phyloP scores from a whole-genome alignment of 2,888 invertebrate species.

The Hydrotaea diabolus region DNA sequence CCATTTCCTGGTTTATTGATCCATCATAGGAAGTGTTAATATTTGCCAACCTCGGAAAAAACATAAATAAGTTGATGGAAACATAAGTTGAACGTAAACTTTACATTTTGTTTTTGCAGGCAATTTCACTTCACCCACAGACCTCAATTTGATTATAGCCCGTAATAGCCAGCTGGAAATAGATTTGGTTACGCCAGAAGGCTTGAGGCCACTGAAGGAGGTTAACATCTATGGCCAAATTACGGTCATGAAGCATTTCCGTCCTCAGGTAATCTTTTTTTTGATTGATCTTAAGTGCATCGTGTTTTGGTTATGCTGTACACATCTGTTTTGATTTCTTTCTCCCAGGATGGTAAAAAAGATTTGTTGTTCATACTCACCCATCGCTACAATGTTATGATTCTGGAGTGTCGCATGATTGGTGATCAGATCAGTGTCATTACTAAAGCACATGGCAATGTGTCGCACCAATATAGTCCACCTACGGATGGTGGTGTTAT shows the following conservation, averaged over 20 bases:
- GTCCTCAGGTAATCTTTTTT: slow-evolving; percentile 87
- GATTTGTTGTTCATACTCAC: slow-evolving; percentile 97
- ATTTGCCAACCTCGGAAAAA: neutral
- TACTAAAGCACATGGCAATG: slow-evolving; percentile 97
- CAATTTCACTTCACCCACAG: slow-evolving; percentile 96
- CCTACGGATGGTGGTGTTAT: slow-evolving; percentile 97
- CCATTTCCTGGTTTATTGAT: neutral
- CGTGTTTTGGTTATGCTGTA: neutral
- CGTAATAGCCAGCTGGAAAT: slow-evolving; percentile 97
- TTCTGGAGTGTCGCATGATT: slow-evolving; percentile 91
- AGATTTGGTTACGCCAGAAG: slow-evolving; percentile 97
- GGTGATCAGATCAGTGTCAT: slow-evolving; percentile 94
- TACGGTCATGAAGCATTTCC: slow-evolving; percentile 95
- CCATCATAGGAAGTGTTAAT: too few relatives aligned
- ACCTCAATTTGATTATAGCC: slow-evolving; percentile 96
- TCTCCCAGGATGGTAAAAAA: slow-evolving; percentile 94
- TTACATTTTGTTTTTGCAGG: slow-evolving; percentile 84
- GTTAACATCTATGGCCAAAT: slow-evolving; percentile 97
- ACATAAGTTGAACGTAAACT: neutral
- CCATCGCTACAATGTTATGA: slow-evolving; percentile 97
- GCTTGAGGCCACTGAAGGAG: slow-evolving; percentile 96
- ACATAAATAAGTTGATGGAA: neutral
- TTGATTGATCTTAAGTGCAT: neutral
- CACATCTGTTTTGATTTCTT: slow-evolving; percentile 71
- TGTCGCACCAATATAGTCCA: slow-evolving; percentile 96